Conservation (phyloP, 2,797 vertebrate species). For the Gadopsis marmoratus region DNA sequence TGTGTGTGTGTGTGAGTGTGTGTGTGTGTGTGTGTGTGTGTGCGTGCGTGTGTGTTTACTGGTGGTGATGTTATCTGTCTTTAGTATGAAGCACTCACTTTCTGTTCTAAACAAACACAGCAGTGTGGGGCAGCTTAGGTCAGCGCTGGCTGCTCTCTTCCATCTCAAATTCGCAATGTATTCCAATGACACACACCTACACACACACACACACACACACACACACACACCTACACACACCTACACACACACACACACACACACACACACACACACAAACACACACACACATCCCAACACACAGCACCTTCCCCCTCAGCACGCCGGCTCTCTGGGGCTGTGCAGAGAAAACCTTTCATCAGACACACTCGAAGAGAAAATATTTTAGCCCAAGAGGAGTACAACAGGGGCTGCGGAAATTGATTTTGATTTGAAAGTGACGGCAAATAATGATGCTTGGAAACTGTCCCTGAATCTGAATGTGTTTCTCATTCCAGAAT, state of each 20-base stretch:
- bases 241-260: too few species aligned
- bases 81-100: slow-evolving; percentile 66
- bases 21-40: neutral
- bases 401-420: slow-evolving; percentile 72
- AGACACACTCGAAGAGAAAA: slow-evolving; percentile 71
- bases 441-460: slow-evolving; percentile 73
- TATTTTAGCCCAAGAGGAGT: slow-evolving; percentile 70
- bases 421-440: slow-evolving; percentile 82
- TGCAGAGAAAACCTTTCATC: slow-evolving; percentile 75
- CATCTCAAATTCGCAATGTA: slow-evolving; percentile 55
- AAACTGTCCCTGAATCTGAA: slow-evolving; percentile 74
- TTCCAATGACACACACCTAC: slow-evolving; percentile 41
- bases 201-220: slow-evolving; percentile 5
- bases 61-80: slow-evolving; percentile 71
- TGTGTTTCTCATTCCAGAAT: slow-evolving; percentile 70
- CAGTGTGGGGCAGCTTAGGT: slow-evolving; percentile 65
- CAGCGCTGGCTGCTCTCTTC: slow-evolving; percentile 61
- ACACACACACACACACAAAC: slow-evolving; percentile 10
- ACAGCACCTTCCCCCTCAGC: slow-evolving; percentile 41
- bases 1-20: slow-evolving; percentile 7
- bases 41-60: slow-evolving; percentile 37
- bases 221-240: too few species aligned
- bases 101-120: slow-evolving; percentile 67
- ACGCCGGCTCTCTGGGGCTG: slow-evolving; percentile 50
- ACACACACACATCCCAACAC: slow-evolving; percentile 21